Conservation (phyloP, 2,888 invertebrate genomes). For the Parnassius apollo region DNA sequence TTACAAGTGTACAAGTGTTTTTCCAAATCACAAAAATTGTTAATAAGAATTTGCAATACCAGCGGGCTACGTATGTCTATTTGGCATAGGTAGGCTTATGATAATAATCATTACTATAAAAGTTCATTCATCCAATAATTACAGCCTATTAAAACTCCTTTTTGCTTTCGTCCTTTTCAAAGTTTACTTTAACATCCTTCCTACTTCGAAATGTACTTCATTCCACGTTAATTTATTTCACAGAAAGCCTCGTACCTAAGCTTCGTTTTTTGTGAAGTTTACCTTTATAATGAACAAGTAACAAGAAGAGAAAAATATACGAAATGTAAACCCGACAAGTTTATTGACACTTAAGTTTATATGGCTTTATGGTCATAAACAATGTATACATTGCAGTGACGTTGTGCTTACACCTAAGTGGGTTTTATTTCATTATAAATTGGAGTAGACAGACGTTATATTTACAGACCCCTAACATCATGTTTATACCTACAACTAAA, state of each 20-base stretch:
- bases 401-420: slow-evolving; percentile 11
- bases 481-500: no score
- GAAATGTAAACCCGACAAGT: slow-evolving; percentile 32
- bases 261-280: slow-evolving; percentile 22
- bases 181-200: background rate
- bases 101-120: no score
- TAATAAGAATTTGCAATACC: no score
- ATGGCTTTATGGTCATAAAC: slow-evolving; percentile 23
- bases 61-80: no score
- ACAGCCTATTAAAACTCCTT: no score
- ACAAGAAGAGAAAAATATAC: slow-evolving; percentile 30
- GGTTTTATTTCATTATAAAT: slow-evolving; percentile 12
- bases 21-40: no score
- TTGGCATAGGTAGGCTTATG: no score
- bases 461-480: no score
- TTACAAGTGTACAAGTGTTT: no score
- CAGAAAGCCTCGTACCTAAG: slow-evolving; percentile 32
- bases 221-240: slow-evolving; percentile 39
- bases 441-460: background rate
- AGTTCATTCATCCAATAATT: no score
- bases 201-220: slow-evolving; percentile 29
- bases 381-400: slow-evolving; percentile 17
- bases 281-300: slow-evolving; percentile 28
- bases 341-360: slow-evolving; percentile 32
- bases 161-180: no score